Percentiles rank a stretch among this genome's conserved stretches.
Conservation (phyloP, 2,888 invertebrate species). For the Caenorhabditis plicata region DNA sequence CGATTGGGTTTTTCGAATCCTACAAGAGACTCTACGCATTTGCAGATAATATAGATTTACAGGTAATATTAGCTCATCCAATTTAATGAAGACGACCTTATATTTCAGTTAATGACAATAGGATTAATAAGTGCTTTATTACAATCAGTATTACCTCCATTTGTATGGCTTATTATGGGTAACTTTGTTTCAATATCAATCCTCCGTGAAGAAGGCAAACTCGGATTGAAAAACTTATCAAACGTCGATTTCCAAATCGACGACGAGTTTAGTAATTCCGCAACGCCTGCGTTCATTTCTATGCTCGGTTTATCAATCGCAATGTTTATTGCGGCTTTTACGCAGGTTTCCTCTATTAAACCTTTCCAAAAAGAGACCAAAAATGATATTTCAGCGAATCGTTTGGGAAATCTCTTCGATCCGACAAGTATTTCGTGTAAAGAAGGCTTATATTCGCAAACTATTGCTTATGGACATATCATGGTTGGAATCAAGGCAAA, state of each 20-base stretch:
- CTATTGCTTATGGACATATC: constrained; percentile 63
- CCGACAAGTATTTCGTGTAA: constrained; percentile 57
- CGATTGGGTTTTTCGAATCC: constrained; percentile 25
- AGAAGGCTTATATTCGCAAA: constrained; percentile 59
- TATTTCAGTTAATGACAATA: constrained; percentile 50
- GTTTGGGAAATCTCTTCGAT: constrained; percentile 62
- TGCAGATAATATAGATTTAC: constrained; percentile 44
- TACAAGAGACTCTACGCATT: constrained; percentile 43
- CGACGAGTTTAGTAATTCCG: constrained; percentile 43
- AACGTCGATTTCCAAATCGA: constrained; percentile 38
- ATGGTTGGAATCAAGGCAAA: constrained; percentile 62
- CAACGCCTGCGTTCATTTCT: constrained; percentile 56
- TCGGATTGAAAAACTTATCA: constrained; percentile 38
- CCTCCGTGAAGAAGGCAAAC: constrained; percentile 41
- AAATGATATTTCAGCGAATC: constrained; percentile 45
- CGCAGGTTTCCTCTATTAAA: constrained; percentile 41
- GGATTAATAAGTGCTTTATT: constrained; percentile 55
- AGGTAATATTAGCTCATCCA: constrained; percentile 20
- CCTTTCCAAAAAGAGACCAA: not conserved
- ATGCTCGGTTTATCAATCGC: constrained; percentile 58
- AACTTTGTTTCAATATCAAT: constrained; percentile 58
- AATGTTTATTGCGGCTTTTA: constrained; percentile 60
- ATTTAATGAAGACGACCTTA: not conserved
- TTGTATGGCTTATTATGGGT: constrained; percentile 64
- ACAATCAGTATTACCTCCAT: constrained; percentile 61